Evolutionary conservation across 2,113 vertebrate species (phyloP), one percentile per base, ranked within the genome.

Genomic region (Notarius lentiginosus): DNA sequence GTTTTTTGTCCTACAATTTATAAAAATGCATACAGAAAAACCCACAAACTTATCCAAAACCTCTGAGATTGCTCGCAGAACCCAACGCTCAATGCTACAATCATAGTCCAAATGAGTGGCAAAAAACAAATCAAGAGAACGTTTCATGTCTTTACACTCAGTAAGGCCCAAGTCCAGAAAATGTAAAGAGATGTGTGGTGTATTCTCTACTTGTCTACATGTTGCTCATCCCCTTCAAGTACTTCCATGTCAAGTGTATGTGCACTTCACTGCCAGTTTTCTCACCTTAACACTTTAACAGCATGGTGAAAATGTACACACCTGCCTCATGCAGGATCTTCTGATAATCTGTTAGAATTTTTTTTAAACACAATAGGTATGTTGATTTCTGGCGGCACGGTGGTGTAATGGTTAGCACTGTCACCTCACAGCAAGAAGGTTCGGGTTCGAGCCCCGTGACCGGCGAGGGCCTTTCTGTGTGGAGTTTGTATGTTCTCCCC

Each of bases 251-350:
- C 58, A 1, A 82, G 24, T 66, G 79, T 83, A 70, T 72, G 56
- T 79, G 83, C 72, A 87, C 83, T 86, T 90, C 86, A 55, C 91
- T 91, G 91, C 90, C 91, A 91, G 89, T 58, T 90, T 91, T 91
- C 84, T 86, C 90, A 89, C 79, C 61, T 63, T 93, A 88, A 89
- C 90, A 90, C 91, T 87, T 93, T 87, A 90, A 87, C 92, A 90
- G 91, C 86, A 84, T 81, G 60, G 89, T 60, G 88, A 90, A 86
- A 87, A 82, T 41, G 73, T 6, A 75, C 61, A 79, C 84, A 89
- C 91, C 61, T 89, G 83, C 51, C 53, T 80, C 9, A 68, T 83
- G 83, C 27, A 83, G 65, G 63, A 87, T 60, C 63, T 75, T 49
- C 8, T 30, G 58, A 60, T 51, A 86, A 20, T 84, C 15, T 66